These are phyloP conservation scores for Ceryle rudis DNA, from an alignment of 2,797 vertebrate genomes.

Conservation along the genomic window DNA sequence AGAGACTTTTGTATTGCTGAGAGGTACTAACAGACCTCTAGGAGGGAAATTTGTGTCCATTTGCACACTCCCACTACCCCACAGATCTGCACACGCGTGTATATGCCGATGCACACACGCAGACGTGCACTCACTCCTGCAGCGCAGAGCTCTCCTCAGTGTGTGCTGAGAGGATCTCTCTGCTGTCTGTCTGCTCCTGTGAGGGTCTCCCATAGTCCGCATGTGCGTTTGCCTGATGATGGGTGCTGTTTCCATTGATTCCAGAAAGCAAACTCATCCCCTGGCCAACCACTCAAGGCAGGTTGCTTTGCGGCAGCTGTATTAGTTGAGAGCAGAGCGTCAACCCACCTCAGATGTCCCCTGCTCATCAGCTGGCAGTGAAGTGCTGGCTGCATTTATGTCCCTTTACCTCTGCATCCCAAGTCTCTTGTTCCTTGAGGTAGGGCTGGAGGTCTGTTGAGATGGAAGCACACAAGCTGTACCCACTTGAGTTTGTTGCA, in stretches of 20 bases:
- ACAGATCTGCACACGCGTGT: neutral
- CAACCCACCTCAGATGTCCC: neutral
- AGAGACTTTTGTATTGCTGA: neutral
- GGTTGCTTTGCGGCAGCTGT: neutral
- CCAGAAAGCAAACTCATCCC: neutral
- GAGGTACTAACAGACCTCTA: conserved; percentile 16
- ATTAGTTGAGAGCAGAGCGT: neutral
- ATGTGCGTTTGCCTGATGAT: neutral
- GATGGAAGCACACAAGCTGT: neutral
- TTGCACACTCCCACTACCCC: neutral
- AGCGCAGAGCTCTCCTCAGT: neutral
- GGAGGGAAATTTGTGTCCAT: neutral
- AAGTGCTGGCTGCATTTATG: neutral
- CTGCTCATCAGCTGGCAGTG: neutral
- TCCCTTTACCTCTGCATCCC: neutral
- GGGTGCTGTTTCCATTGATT: neutral
- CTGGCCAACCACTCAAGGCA: neutral
- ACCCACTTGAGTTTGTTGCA: neutral
- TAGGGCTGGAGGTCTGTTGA: neutral
- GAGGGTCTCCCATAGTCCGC: neutral
- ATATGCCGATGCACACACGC: no score
- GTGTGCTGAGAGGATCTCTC: neutral
- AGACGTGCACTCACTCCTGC: neutral
- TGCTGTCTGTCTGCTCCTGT: neutral
- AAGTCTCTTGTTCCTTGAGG: neutral